Conservation (phyloP, 2,888 invertebrate species). For the Chrysotoxum bicinctum region DNA sequence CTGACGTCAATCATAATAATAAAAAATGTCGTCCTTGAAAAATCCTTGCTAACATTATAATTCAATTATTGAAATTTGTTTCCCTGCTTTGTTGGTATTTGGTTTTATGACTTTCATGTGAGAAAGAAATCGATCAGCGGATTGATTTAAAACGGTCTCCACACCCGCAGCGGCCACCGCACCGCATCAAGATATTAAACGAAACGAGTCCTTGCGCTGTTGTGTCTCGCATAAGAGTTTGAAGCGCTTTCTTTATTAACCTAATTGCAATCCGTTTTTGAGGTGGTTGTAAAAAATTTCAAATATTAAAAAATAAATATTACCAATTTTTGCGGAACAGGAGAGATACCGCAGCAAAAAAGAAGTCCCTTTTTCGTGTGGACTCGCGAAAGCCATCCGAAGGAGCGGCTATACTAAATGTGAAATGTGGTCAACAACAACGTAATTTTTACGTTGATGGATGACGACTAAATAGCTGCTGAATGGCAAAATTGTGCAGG, state of each 20-base stretch:
- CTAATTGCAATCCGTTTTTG: constrained; percentile 53
- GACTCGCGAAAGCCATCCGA: not conserved
- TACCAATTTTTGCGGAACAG: constrained; percentile 27
- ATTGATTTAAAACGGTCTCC: constrained; percentile 30
- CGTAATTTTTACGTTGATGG: constrained; percentile 42
- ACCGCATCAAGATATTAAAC: constrained; percentile 42
- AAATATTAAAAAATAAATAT: constrained; percentile 67
- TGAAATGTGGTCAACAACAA: constrained; percentile 60
- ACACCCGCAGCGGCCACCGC: not conserved
- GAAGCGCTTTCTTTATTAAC: constrained; percentile 27
- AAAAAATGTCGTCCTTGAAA: constrained; percentile 62
- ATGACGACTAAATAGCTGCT: constrained; percentile 32
- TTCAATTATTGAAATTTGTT: constrained; percentile 63
- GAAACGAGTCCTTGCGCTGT: not conserved
- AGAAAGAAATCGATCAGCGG: constrained; percentile 47
- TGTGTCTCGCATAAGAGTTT: constrained; percentile 1
- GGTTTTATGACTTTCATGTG: constrained; percentile 37
- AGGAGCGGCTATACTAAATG: constrained; percentile 35
- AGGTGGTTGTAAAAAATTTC: constrained; percentile 54
- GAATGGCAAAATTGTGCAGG: not conserved
- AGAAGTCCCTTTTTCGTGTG: not conserved
- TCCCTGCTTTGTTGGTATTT: not conserved
- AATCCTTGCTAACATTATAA: constrained; percentile 53
- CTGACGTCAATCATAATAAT: constrained; percentile 43
- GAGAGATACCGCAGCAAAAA: not conserved